Conservation (phyloP, 2,888 invertebrate species). For the Zhuqinia jingwanae region DNA sequence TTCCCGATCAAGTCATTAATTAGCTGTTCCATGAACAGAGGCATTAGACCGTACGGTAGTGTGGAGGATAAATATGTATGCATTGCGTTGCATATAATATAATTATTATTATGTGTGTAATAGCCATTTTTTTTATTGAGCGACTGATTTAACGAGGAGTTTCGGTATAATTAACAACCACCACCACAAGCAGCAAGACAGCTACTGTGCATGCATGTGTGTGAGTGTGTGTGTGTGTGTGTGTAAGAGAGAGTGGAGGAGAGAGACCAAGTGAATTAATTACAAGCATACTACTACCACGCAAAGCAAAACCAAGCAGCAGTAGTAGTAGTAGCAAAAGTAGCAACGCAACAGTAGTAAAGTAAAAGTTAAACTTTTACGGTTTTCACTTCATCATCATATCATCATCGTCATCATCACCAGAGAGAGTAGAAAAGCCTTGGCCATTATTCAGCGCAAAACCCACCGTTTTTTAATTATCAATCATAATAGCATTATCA, state of each 20-base stretch:
- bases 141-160: constrained; percentile 22
- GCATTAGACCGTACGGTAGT: background rate
- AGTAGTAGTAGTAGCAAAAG: too few species aligned
- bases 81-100: too few species aligned
- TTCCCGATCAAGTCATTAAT: constrained; percentile 66
- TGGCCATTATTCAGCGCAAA: background rate
- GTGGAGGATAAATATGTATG: background rate
- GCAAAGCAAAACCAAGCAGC: too few species aligned
- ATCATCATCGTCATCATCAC: background rate
- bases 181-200: background rate
- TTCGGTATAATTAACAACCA: constrained; percentile 22
- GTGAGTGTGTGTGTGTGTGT: too few species aligned
- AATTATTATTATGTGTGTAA: too few species aligned
- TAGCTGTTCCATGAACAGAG: constrained; percentile 5
- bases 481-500: constrained; percentile 29
- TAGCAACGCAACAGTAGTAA: too few species aligned
- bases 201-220: background rate
- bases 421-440: background rate
- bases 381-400: constrained; percentile 22
- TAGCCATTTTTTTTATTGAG: background rate
- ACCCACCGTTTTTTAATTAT: constrained; percentile 20
- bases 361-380: constrained; percentile 2
- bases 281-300: background rate
- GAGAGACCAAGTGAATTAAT: constrained; percentile 11
- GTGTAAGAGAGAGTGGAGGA: too few species aligned